Percentiles rank a stretch among this genome's conserved stretches.
Evolutionary conservation across 2,888 invertebrate species (phyloP).

Genomic region (Stenotaenia linearis): DNA sequence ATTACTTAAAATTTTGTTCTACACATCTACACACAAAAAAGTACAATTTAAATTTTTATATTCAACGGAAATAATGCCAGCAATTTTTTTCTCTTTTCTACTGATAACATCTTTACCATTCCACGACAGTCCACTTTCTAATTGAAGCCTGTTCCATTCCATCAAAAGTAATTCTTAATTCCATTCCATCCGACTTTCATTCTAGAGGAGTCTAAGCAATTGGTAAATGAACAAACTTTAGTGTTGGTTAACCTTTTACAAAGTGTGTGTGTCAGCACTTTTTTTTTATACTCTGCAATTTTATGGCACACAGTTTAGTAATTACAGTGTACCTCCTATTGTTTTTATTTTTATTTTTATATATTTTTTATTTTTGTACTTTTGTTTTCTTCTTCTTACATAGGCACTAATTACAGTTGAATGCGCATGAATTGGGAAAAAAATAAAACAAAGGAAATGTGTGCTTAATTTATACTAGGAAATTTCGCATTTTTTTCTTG

Average conservation of each 20-base stretch:
- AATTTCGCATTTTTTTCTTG: not conserved
- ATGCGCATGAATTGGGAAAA: not conserved
- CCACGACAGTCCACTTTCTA: not conserved
- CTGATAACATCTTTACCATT: not conserved
- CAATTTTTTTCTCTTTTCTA: not conserved
- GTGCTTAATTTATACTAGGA: not conserved
- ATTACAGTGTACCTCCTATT: not conserved
- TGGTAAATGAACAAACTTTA: constrained; percentile 15
- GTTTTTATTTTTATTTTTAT: not conserved
- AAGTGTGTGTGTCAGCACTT: constrained; percentile 2
- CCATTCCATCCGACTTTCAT: not conserved
- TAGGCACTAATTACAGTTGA: not conserved
- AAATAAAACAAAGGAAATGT: not conserved
- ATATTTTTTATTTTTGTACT: not conserved
- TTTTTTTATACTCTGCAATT: not conserved
- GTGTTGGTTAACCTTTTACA: constrained; percentile 19
- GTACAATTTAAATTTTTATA: too few species aligned
- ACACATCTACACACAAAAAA: not conserved
- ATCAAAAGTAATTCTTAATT: constrained; percentile 15
- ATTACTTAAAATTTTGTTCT: not conserved
- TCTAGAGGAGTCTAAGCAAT: not conserved
- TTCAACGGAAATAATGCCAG: not conserved
- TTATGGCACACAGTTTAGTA: constrained; percentile 19
- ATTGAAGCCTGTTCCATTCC: not conserved
- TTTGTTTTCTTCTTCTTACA: not conserved